Evolutionary conservation across 2,888 invertebrate genomes (phyloP), one percentile per base, ranked within the genome.

Genomic region (Scaptomyza parva): DNA sequence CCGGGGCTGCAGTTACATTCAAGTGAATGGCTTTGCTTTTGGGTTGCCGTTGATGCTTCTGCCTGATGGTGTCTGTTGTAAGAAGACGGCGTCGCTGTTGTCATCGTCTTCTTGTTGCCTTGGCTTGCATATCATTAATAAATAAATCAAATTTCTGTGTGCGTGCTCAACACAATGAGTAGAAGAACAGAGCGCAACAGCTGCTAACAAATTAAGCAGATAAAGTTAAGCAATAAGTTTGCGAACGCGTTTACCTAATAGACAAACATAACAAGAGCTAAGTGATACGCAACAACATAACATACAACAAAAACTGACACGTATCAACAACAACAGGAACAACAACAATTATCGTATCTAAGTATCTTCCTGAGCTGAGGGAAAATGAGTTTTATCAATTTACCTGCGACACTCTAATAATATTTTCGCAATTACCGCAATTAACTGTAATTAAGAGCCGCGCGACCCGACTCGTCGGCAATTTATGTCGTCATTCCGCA

Each of bases 371-470:
- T 50, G 55, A 26, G 53, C 57, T 28, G n/a, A 22, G 64, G 64
- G 53, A 37, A 66, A 69, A 67, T 74, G 71, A 69, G 72, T 81
- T 80, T 84, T 77, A 80, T 78, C 81, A 84, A 84, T 86, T 84
- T 74, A 79, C 84, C 80, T 65, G 35, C 40, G 51, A 47, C 67
- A 59, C 58, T 70, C 78, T 86, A 85, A 86, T 90, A 84, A 86
- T 85, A 81, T 89, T 88, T 88, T 80, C 66, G 75, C 81, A 87
- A 90, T 89, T 89, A 86, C 80, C 85, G 77, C 88, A 89, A 89
- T 89, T 89, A 90, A 72, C 81, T 75, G 81, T 76, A 80, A 89
- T 89, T 86, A 86, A 82, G 78, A 71, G 55, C 69, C 60, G 28
- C 71, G 63, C 65, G 12, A 45, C 45, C 30, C 28, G 22, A 43